These are phyloP conservation scores for Bovichtus variegatus DNA, from an alignment of 2,797 vertebrate genomes.

Conservation along the genomic window DNA sequence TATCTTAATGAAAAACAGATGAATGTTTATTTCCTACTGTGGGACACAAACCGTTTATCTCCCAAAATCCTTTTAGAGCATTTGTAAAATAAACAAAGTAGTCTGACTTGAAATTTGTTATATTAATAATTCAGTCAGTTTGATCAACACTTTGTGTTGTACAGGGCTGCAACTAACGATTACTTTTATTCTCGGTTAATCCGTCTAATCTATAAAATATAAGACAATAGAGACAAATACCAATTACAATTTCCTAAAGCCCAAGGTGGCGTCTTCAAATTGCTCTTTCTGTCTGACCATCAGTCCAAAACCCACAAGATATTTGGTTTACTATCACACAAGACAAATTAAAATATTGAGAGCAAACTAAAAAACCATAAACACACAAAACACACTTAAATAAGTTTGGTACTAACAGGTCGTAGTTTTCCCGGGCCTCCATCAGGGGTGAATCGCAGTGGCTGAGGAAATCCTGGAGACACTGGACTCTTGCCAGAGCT, in stretches of 20 bases:
- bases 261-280: not conserved
- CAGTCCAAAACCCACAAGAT: not conserved
- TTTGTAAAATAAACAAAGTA: not conserved
- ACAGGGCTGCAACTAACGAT: not conserved
- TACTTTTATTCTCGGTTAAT: not conserved
- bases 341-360: not conserved
- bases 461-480: slow-evolving; percentile 90
- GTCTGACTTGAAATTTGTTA: not conserved
- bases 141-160: not conserved
- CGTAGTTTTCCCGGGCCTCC: slow-evolving; percentile 92
- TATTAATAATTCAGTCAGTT: not conserved
- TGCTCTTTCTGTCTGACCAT: not conserved
- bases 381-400: not conserved
- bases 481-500: slow-evolving; percentile 90
- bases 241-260: not conserved
- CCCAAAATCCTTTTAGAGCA: not conserved
- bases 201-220: not conserved
- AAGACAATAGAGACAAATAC: not conserved
- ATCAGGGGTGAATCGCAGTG: slow-evolving; percentile 87
- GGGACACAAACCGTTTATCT: slow-evolving; percentile 3
- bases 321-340: not conserved
- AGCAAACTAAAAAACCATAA: not conserved
- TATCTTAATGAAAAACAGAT: slow-evolving; percentile 24
- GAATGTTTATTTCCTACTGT: slow-evolving; percentile 3
- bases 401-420: slow-evolving; percentile 87